Evolutionary conservation across 2,888 invertebrate species (phyloP).

Genomic region (Agrochola litura): DNA sequence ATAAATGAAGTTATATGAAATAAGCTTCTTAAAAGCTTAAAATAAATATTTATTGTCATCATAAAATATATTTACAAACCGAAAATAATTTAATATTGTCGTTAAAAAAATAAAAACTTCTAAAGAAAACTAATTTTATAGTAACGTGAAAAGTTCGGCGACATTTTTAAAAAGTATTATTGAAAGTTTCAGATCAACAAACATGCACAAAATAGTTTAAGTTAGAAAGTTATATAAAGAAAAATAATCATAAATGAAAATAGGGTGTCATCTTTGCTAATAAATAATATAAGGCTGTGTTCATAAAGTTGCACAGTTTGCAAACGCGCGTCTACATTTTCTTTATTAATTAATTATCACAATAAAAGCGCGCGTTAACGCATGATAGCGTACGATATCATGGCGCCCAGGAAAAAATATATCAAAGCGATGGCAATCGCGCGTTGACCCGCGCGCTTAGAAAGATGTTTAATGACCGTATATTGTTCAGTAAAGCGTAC

Average conservation of each 20-base stretch:
- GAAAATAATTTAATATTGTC: conserved; percentile 1
- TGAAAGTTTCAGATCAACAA: not conserved
- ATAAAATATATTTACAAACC: conserved; percentile 2
- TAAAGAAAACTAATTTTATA: conserved; percentile 1
- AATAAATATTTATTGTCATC: not conserved
- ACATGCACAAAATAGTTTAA: not conserved
- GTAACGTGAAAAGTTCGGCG: not conserved
- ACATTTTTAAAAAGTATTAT: not conserved
- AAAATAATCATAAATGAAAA: not conserved
- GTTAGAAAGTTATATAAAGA: not conserved
- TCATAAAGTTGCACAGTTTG: not conserved
- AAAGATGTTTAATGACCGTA: conserved; percentile 15
- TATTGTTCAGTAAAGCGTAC: not conserved
- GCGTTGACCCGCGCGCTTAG: not conserved
- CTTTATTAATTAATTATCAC: not conserved
- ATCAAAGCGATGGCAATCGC: conserved; percentile 6
- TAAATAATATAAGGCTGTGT: not conserved
- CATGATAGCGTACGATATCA: not conserved
- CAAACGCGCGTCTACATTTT: not conserved
- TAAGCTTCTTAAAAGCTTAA: not conserved
- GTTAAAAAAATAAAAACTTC: not conserved
- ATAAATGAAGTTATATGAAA: not conserved
- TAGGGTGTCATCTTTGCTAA: not conserved
- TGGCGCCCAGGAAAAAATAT: conserved; percentile 4
- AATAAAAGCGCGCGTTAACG: not conserved